phyloP scores from a whole-genome alignment of 2,797 vertebrate genomes.

The Hypotaenidia okinawae region DNA sequence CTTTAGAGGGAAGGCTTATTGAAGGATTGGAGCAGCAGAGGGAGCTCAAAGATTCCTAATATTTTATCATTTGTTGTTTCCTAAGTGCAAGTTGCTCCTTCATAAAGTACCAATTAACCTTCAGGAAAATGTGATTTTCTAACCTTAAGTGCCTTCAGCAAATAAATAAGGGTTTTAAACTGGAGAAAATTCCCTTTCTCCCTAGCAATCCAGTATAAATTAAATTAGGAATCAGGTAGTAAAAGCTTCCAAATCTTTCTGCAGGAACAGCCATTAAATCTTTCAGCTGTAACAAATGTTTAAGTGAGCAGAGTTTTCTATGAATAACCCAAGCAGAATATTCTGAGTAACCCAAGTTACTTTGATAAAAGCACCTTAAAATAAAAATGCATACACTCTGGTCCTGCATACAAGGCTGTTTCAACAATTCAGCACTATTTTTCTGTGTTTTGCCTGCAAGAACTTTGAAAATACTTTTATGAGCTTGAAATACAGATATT shows the following conservation, averaged over 20 bases:
- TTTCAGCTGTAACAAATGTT: constrained; percentile 18
- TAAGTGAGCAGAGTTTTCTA: neutral
- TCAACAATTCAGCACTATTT: neutral
- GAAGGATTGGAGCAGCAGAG: constrained; percentile 66
- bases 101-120: constrained; percentile 24
- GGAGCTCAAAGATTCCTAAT: constrained; percentile 71
- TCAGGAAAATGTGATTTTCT: constrained; percentile 16
- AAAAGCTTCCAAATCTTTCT: constrained; percentile 16
- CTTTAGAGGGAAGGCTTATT: neutral
- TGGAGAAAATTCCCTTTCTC: constrained; percentile 8
- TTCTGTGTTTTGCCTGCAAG: neutral
- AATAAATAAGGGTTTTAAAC: constrained; percentile 1
- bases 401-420: neutral
- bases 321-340: neutral
- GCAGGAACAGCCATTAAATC: neutral
- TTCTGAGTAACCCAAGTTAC: neutral
- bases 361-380: neutral
- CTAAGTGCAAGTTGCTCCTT: constrained; percentile 2
- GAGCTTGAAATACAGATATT: neutral
- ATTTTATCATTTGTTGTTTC: constrained; percentile 40
- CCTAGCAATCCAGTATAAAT: neutral
- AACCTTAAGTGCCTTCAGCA: neutral
- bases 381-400: neutral
- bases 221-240: neutral
- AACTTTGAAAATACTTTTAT: neutral